phyloP scores from a whole-genome alignment of 2,888 invertebrate genomes.

The Diploptera punctata region DNA sequence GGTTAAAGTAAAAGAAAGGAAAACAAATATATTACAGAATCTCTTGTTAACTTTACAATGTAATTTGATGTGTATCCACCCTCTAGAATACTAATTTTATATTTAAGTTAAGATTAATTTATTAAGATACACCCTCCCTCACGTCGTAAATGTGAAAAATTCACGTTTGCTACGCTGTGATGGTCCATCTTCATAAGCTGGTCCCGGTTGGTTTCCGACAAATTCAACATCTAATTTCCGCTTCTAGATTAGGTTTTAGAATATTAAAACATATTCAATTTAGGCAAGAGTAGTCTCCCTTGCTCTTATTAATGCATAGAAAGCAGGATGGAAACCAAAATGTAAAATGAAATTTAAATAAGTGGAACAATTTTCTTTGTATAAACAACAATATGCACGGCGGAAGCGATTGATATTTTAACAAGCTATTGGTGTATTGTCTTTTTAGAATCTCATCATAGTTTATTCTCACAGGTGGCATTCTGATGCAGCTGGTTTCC shows the following conservation, averaged over 20 bases:
- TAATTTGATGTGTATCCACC: too few relatives aligned
- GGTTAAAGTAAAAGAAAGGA: too few relatives aligned
- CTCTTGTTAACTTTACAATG: too few relatives aligned
- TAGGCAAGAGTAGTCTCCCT: neutral
- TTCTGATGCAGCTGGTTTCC: neutral
- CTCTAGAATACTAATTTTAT: too few relatives aligned
- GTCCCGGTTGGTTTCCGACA: neutral
- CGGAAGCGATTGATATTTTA: conserved; percentile 1
- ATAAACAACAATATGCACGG: neutral
- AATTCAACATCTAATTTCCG: conserved; percentile 24
- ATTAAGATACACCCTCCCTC: too few relatives aligned
- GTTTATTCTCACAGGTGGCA: neutral
- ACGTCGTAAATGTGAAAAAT: too few relatives aligned
- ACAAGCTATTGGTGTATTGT: neutral
- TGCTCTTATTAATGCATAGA: neutral
- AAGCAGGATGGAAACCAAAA: neutral
- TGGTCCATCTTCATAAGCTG: neutral
- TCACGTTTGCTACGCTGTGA: neutral
- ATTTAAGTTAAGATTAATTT: too few relatives aligned
- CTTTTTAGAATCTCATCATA: conserved; percentile 1
- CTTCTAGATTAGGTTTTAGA: conserved; percentile 7
- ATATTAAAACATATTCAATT: conserved; percentile 25
- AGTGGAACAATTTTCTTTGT: conserved; percentile 30
- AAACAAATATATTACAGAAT: too few relatives aligned
- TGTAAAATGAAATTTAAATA: conserved; percentile 7